Percentiles rank a stretch among this genome's conserved stretches.
Conservation (phyloP, 1,140 invertebrate species). For the Scaptodrosophila lebanonensis region DNA sequence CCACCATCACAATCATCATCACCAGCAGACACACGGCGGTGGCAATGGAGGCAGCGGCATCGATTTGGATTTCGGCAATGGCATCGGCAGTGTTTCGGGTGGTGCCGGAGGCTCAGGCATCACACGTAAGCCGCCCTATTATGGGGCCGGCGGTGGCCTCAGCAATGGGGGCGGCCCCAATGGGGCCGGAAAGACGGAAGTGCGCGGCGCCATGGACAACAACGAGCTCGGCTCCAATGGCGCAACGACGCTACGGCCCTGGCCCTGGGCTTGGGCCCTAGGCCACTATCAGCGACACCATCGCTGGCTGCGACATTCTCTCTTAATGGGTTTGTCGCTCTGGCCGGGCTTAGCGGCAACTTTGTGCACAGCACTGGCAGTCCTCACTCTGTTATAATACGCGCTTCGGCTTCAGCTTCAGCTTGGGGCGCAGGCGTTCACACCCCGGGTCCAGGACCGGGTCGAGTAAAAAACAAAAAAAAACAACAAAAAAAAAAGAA, state of each 20-base stretch:
- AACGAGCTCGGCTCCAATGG: constrained; percentile 41
- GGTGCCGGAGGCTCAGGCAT: constrained; percentile 22
- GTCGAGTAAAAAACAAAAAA: too few species aligned
- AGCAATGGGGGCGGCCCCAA: constrained; percentile 21
- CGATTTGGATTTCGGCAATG: constrained; percentile 22
- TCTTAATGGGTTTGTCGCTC: constrained; percentile 60
- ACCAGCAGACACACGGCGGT: constrained; percentile 38
- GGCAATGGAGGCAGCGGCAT: constrained; percentile 13
- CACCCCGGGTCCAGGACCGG: too few species aligned
- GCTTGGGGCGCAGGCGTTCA: background rate
- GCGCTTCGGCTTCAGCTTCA: constrained; percentile 16
- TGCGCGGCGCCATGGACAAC: constrained; percentile 58
- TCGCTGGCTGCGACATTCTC: constrained; percentile 45
- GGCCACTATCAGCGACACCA: constrained; percentile 3
- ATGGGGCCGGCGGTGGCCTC: constrained; percentile 30
- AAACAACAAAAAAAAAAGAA: too few species aligned
- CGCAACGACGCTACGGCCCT: background rate
- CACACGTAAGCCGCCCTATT: constrained; percentile 49
- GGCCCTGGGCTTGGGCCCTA: background rate
- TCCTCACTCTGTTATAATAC: constrained; percentile 62
- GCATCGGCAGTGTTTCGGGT: background rate
- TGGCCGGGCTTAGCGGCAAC: constrained; percentile 54
- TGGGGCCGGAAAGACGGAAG: constrained; percentile 35
- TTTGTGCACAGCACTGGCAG: too few species aligned
- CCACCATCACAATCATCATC: constrained; percentile 55